Base-by-base conservation (phyloP, 2,888 invertebrate genomes). In the Syrista parreyssii region DNA sequence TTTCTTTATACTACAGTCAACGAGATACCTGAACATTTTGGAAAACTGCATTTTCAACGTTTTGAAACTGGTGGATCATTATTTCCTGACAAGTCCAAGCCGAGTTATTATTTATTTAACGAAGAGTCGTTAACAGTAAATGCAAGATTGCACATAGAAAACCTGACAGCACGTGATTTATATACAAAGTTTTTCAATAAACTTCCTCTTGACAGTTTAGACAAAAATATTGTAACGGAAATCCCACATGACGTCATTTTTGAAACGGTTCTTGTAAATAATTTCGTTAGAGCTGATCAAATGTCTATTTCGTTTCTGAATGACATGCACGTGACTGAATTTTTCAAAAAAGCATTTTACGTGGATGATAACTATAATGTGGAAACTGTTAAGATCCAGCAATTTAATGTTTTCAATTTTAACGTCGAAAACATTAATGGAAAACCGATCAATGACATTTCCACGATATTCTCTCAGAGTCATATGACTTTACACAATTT, bases 131-230 rank as follows among this genome's bases (percentile, higher is more conserved):
- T 84, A 68, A 32, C 68, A 0, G 76, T 88, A 23, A 80, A 80
- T 33, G 75, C 76, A 40, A 76, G 55, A 74, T 40, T 87, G 12
- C 80, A 81, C 15, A 32, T 88, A 12, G 73, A 77, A 71, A 73
- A 76, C 34, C 79, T 90, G 4, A 76, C 75, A 9, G 84, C 81
- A 23, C 76, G 79, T 12, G 76, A 82, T n/a, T 78, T 90, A 32
- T 71, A 81, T 23, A 79, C 84, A 6, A 55, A 82, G 4, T 75
- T 35, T n/a, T 90, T 85, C 80, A 90, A 90, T 68, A 84, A 85
- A 4, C 79, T 90, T 11, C 76, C 79, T 0, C 68, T 89, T 1
- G 68, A 82, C 3, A 68, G 75, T 40, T 84, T 78, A 40, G 68
- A 30, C 4, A 40, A 68, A n/a, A 79, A 76, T 34, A n/a, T 30